These are phyloP conservation scores for Hydrocynus forskahlii DNA, from an alignment of 2,797 vertebrate genomes.

Conservation along the genomic window DNA sequence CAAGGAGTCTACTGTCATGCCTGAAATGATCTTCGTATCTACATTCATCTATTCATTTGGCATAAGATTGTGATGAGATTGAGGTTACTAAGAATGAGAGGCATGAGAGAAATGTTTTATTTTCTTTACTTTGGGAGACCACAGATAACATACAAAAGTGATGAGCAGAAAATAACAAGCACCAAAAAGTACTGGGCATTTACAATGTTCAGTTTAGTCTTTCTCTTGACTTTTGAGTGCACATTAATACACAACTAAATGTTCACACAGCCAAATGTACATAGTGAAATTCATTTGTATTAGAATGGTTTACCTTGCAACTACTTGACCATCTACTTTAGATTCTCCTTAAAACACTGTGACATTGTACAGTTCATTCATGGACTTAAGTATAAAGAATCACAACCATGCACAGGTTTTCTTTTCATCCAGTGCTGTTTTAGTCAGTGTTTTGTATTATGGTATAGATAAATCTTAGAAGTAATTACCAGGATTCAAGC, in stretches of 20 bases:
- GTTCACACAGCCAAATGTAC: background rate
- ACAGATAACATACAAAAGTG: background rate
- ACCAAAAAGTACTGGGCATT: background rate
- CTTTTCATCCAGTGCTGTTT: slow-evolving; percentile 4
- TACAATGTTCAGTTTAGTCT: background rate
- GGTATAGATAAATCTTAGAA: background rate
- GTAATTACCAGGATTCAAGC: background rate
- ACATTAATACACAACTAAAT: background rate
- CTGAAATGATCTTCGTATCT: background rate
- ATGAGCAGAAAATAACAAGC: background rate
- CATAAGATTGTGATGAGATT: background rate
- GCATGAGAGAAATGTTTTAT: background rate
- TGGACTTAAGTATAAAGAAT: background rate
- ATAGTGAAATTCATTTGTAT: background rate
- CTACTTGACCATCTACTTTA: slow-evolving; percentile 3
- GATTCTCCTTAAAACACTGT: slow-evolving; percentile 12
- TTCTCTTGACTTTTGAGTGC: background rate
- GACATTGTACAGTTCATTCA: slow-evolving; percentile 2
- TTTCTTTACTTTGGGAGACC: background rate
- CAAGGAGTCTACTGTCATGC: background rate
- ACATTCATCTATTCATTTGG: background rate
- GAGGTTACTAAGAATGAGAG: background rate
- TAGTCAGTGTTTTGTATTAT: background rate
- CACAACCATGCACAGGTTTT: slow-evolving; percentile 4
- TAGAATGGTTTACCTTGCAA: background rate